phyloP scores from a whole-genome alignment of 2,888 invertebrate genomes.

The Drosophila gaucha region DNA sequence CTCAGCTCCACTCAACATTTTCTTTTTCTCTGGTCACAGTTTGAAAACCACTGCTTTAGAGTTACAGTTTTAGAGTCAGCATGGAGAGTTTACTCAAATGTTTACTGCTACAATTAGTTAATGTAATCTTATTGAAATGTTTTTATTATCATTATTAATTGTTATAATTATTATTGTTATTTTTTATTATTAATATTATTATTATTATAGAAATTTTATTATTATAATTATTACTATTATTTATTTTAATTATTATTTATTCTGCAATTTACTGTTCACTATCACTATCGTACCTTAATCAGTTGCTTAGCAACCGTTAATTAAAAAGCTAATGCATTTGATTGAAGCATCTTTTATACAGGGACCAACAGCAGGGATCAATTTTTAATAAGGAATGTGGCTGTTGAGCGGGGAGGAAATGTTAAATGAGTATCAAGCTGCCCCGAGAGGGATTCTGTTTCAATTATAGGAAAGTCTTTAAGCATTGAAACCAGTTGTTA shows the following conservation, averaged over 20 bases:
- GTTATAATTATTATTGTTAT: no score
- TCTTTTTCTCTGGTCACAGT: background rate
- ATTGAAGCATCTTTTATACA: background rate
- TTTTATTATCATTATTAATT: no score
- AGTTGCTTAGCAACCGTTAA: background rate
- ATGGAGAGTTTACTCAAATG: background rate
- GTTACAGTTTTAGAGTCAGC: background rate
- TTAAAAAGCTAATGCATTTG: background rate
- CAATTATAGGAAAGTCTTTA: no score
- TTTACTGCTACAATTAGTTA: no score
- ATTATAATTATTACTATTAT: no score
- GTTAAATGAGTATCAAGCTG: no score
- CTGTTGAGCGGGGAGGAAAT: no score
- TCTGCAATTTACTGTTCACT: no score
- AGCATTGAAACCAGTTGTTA: background rate
- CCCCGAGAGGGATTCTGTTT: background rate
- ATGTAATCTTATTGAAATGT: no score
- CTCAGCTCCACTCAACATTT: background rate
- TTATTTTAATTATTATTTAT: no score
- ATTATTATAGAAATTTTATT: no score
- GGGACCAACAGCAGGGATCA: background rate
- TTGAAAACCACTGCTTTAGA: background rate
- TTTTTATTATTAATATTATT: no score
- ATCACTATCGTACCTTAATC: background rate
- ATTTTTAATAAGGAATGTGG: background rate